Percentiles rank a stretch among this genome's conserved stretches.
These are phyloP conservation scores for Sapajus apella DNA, from an alignment of 2,113 vertebrate genomes.

Conservation along the genomic window DNA sequence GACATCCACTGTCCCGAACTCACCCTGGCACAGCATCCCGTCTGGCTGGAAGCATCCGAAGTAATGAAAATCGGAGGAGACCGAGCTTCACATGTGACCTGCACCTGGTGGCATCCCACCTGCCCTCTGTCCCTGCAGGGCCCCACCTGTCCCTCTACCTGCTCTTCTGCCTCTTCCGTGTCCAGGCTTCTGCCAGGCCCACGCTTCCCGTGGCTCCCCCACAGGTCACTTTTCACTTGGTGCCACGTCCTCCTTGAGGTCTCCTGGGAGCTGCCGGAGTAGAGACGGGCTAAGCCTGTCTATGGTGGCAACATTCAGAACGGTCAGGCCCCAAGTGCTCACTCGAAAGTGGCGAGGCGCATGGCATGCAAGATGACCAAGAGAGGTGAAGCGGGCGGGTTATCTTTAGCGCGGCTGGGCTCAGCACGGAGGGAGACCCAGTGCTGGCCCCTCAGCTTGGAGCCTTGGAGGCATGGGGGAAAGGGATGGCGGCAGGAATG, in stretches of 20 bases:
- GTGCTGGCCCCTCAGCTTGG: too few relatives aligned
- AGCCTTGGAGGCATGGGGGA: too few relatives aligned
- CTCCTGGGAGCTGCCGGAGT: background rate
- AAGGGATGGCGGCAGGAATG: background rate
- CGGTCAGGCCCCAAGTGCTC: too few relatives aligned
- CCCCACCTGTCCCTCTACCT: background rate
- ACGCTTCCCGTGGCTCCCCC: background rate
- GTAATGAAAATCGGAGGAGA: background rate
- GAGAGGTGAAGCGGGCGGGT: background rate
- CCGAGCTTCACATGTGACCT: background rate
- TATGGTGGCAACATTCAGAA: background rate
- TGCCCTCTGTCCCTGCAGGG: fast-evolving
- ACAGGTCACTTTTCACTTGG: background rate
- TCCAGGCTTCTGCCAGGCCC: background rate
- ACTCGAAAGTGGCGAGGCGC: background rate
- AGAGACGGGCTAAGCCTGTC: background rate
- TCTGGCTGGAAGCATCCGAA: background rate
- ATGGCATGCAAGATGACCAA: fast-evolving
- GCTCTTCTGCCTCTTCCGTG: fast-evolving
- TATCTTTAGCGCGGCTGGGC: fast-evolving
- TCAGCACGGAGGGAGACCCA: background rate
- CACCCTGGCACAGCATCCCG: background rate
- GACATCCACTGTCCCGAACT: background rate
- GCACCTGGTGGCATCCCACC: background rate
- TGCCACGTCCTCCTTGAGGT: background rate